Conservation (phyloP, 1,140 invertebrate genomes). For the Artemia franciscana region DNA sequence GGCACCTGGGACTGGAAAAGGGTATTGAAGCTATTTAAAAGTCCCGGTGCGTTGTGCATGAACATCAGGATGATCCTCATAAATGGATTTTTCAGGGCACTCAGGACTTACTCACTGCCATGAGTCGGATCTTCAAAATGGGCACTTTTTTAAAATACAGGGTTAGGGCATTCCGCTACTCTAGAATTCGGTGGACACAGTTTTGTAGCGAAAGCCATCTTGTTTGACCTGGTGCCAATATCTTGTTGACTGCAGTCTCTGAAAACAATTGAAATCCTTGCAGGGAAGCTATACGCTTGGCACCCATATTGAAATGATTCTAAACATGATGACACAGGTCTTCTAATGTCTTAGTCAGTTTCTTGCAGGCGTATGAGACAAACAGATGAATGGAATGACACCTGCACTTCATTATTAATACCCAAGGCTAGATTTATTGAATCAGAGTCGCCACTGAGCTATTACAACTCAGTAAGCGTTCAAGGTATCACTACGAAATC, state of each 20-base stretch:
- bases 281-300: constrained; percentile 14
- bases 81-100: constrained; percentile 16
- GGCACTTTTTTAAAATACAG: constrained; percentile 16
- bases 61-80: constrained; percentile 18
- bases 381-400: constrained; percentile 17
- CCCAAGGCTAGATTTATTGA: constrained; percentile 12
- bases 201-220: constrained; percentile 19
- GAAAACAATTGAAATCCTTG: constrained; percentile 17
- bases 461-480: constrained; percentile 17
- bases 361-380: constrained; percentile 13
- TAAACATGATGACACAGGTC: constrained; percentile 15
- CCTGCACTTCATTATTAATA: constrained; percentile 17
- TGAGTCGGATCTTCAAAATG: constrained; percentile 17
- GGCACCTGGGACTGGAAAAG: constrained; percentile 18
- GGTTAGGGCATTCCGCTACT: constrained; percentile 18
- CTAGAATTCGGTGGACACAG: constrained; percentile 18
- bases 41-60: constrained; percentile 14
- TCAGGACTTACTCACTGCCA: constrained; percentile 16
- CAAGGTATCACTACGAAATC: constrained; percentile 18
- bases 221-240: constrained; percentile 18
- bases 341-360: constrained; percentile 15
- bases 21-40: constrained; percentile 17
- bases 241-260: constrained; percentile 16
- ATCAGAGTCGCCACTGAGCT: constrained; percentile 16
- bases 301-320: constrained; percentile 18